Evolutionary conservation across 64 coral and sea anemone genomes (phyloP), one percentile per base, ranked within the genome.

Genomic region (Stylophora pistillata): DNA sequence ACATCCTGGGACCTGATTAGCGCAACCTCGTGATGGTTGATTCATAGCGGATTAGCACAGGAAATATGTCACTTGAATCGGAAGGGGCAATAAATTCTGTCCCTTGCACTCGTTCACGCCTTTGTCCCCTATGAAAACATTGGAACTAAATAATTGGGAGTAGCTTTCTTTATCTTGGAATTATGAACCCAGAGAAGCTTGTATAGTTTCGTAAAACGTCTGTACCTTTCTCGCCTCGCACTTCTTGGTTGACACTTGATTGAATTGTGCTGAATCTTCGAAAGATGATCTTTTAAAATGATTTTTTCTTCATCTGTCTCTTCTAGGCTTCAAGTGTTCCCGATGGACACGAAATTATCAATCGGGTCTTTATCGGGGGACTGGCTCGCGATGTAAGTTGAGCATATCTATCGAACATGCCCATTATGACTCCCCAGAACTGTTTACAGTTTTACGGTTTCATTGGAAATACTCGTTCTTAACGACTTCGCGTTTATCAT

Each of bases 281-380:
- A 1, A 23, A 25, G 4, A 7, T 80, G 12, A 47, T 16, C 25
- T 53, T 23, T 47, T 3, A 60, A 9, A 31, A 17, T 20, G 13
- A 56, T 10, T 29, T 7, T n/a, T 16, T 21, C 32, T 87, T 13
- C 25, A 34, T 13, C 6, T 18, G 21, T 21, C 25, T 84, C 25
- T 37, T 26, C 33, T 21, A 84, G 80, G 23, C 53, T 10, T 13
- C 58, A 78, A 28, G 32, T 52, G 25, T 86, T 23, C 86, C 86
- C 3, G 68, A 87, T 7, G 85, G 85, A 13, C 73, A 87, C 13
- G 85, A 74, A 27, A 87, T 74, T 3, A 33, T 87, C 0, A 84
- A 87, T 53, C 29, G 90, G 21, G 82, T 87, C 0, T 91, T 91
- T 25, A 74, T 91, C 13, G 89, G 89, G 15, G 89, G 89, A 28